Evolutionary conservation across 2,113 vertebrate species (phyloP), one percentile per base, ranked within the genome.

Genomic region (Mobula birostris): DNA sequence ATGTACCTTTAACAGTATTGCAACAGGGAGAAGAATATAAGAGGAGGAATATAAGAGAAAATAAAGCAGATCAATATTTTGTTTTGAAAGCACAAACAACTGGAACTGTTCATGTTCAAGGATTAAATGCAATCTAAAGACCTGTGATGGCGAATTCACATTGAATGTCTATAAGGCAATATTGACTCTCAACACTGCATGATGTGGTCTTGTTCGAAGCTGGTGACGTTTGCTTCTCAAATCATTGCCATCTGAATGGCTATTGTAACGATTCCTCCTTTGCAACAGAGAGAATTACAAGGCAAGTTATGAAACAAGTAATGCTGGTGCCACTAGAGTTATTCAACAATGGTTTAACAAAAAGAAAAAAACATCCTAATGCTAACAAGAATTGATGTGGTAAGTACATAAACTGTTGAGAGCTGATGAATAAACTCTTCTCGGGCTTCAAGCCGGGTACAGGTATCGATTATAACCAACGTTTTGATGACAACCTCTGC

Each of bases 1-100:
- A 63, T 63, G 85, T n/a, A 32, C 85, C 85, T 88, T 88, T 29
- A 88, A 88, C 29, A 88, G n/a, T 63, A 88, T 88, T 63, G 58
- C 85, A 88, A n/a, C 15, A 15, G 15, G 58, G 5, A 29, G 58
- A 6, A 63, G 56, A 58, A 83, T 56, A 21, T 1, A 15, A 80
- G 78, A 79, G 36, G 12, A 61, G 56, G 56, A 87, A 61, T 11
- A 6, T 21, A 1, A 24, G 7, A 82, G 14, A 61, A n/a, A n/a
- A 32, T 32, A 88, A 88, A 66, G 27, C 58, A 85, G 83, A 87
- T 27, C 56, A 36, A 14, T 15, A 1, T 82, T n/a, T n/a, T 63
- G 0, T 2, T 3, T 63, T 85, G 8, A 88, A 63, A 29, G 27
- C 11, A n/a, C 61, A 63, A n/a, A 17, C 12, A 88, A 63, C 27